These are phyloP conservation scores for Molossus molossus DNA, from an alignment of 2,797 vertebrate species.

Conservation along the genomic window DNA sequence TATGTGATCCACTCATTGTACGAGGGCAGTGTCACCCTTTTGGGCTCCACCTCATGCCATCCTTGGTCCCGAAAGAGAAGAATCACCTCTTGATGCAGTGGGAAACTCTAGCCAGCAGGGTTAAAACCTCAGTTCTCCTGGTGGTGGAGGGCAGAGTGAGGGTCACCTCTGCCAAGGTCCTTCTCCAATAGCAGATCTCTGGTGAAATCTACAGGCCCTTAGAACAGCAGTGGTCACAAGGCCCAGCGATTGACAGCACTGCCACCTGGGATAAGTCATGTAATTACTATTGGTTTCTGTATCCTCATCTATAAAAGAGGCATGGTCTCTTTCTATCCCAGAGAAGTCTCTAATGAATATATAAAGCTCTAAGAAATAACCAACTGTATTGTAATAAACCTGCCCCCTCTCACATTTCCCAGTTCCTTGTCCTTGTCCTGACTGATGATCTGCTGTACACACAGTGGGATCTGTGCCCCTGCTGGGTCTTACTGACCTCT, in stretches of 20 bases:
- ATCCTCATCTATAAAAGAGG: slow-evolving; percentile 6
- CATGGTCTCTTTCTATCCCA: background rate
- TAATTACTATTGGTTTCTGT: background rate
- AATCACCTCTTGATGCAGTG: background rate
- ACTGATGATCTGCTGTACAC: background rate
- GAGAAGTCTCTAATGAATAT: background rate
- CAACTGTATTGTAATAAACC: background rate
- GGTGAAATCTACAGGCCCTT: background rate
- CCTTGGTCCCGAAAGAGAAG: background rate
- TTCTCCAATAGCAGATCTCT: background rate
- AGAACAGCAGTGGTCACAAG: background rate
- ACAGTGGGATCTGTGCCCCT: fast-evolving
- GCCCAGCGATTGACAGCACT: background rate
- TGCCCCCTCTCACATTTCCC: background rate
- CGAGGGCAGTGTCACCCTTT: background rate
- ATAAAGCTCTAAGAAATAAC: slow-evolving; percentile 14
- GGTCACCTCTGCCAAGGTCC: background rate
- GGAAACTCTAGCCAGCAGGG: background rate
- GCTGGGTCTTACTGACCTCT: background rate
- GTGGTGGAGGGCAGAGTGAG: background rate
- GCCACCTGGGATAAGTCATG: background rate
- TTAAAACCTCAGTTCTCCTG: background rate
- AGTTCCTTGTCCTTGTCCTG: background rate
- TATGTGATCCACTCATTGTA: background rate
- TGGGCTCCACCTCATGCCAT: background rate